A percentile compares a stretch with the other conserved stretches of the same genome.
Evolutionary conservation across 2,113 vertebrate genomes (phyloP).

Genomic region (Bothrops jararaca): DNA sequence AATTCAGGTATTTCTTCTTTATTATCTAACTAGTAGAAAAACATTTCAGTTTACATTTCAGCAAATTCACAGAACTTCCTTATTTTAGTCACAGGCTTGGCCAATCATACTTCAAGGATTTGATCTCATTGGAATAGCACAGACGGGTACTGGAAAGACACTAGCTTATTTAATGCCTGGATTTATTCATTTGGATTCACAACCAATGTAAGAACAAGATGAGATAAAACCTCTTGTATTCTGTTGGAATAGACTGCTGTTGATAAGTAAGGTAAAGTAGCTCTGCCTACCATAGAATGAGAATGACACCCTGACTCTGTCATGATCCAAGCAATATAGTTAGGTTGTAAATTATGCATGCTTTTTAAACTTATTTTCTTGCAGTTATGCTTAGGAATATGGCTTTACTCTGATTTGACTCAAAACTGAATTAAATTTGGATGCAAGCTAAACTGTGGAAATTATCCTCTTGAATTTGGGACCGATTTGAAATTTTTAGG

Average conservation of each 20-base stretch:
- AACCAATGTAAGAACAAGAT: constrained; percentile 80
- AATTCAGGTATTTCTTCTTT: constrained; percentile 83
- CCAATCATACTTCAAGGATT: constrained; percentile 87
- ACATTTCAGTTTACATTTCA: constrained; percentile 9
- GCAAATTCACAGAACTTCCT: background rate
- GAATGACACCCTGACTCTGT: background rate
- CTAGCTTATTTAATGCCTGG: constrained; percentile 92
- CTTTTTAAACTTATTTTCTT: background rate
- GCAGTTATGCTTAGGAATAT: background rate
- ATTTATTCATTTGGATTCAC: constrained; percentile 92
- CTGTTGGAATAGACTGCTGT: background rate
- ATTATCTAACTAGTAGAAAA: constrained; percentile 1
- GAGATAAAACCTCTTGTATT: background rate
- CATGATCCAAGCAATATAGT: background rate
- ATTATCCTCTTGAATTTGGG: background rate
- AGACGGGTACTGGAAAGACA: constrained; percentile 96
- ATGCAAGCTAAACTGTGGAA: background rate
- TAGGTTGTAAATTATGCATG: background rate
- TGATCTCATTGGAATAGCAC: constrained; percentile 94
- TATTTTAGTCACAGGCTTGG: constrained; percentile 89
- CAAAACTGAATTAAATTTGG: background rate
- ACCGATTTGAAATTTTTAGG: background rate
- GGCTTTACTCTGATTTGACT: background rate
- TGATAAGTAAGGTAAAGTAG: background rate
- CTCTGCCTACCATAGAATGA: background rate